Evolutionary conservation across 2,888 invertebrate genomes (phyloP), one percentile per base, ranked within the genome.

Genomic region (Zelleria hepariella): DNA sequence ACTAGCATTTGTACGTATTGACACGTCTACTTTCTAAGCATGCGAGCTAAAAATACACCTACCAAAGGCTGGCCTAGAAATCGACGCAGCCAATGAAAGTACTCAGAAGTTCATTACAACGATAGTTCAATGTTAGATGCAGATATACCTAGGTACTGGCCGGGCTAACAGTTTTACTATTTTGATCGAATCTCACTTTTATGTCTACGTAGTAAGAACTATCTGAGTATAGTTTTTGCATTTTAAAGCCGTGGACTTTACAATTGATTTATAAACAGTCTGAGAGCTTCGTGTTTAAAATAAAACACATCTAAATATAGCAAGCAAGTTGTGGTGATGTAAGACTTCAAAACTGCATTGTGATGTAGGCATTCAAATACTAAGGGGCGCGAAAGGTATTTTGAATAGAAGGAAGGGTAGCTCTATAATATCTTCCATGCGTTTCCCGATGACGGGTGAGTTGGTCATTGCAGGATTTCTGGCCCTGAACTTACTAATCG

Each of bases 41-140:
- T 67, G 67, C 64, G 52, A 61, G 64, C 66, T 70, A 69, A 72
- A 76, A 72, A 74, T 70, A 74, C 51, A 23, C 21, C 32, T 49
- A 49, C 2, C 49, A 20, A 21, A 49, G 18, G 18, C 49, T 49
- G 53, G 53, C 53, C 53, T 53, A 53, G 53, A 53, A 53, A 10
- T 53, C 23, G 2, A 53, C 49, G 18, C 15, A n/a, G 53, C 25
- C n/a, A 24, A 53, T 53, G 53, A 53, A 53, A 25, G 53, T 53
- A 25, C 24, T 8, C 24, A n/a, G 24, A 20, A 49, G 49, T 24
- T 20, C n/a, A 49, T 18, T 15, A 18, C 20, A 49, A 49, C 7
- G 32, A 32, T 5, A 18, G 49, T 20, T 24, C 53, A 53, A 10
- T 25, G 24, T 53, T 24, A 24, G n/a, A 3, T 5, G 25, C n/a